phyloP scores from a whole-genome alignment of 2,888 invertebrate genomes.

The Tenthredo notha region DNA sequence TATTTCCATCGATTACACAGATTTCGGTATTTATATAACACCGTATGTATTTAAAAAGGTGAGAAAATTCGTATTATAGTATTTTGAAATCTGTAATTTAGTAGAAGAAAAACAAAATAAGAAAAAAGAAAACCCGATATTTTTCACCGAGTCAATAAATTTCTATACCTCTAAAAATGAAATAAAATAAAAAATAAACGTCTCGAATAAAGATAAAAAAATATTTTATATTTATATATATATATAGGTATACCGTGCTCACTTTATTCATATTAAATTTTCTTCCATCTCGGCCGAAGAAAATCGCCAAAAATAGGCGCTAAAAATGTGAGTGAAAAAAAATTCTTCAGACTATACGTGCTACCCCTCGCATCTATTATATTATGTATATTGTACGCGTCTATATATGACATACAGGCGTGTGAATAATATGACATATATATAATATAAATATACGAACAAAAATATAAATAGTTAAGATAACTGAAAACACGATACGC shows the following conservation, averaged over 20 bases:
- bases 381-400: neutral
- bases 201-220: neutral
- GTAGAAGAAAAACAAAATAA: neutral
- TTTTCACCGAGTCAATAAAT: neutral
- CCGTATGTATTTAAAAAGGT: no score
- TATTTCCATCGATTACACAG: neutral
- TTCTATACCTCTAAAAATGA: neutral
- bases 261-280: slow-evolving; percentile 6
- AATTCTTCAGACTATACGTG: neutral
- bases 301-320: neutral
- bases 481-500: neutral
- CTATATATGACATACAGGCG: neutral
- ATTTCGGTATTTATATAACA: no score
- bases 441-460: neutral
- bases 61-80: no score
- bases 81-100: no score
- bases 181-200: neutral
- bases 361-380: neutral
- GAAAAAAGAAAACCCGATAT: no score
- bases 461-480: neutral
- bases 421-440: neutral
- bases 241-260: neutral
- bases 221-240: neutral
- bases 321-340: slow-evolving; percentile 21
- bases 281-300: neutral